Base-by-base conservation (phyloP, 2,888 invertebrate species). In the Erpobdella octoculata region DNA sequence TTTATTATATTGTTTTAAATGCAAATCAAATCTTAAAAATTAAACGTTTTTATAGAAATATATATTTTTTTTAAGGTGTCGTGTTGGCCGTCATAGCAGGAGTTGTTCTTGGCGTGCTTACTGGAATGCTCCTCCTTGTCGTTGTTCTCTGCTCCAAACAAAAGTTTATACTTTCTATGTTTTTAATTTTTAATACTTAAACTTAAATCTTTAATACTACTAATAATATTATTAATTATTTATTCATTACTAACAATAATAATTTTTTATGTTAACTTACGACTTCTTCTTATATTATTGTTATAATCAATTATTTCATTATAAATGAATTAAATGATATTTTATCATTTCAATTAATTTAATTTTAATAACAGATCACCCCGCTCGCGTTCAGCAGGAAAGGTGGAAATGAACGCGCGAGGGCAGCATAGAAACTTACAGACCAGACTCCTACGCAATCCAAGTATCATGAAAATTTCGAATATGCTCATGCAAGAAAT, bases 381-480 rank as follows among this genome's bases (percentile, higher is more conserved):
- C n/a, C n/a, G n/a, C n/a, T 6, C 15, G 53, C 21, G 28, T 25
- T 53, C 53, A 53, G 53, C 4, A 21, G 53, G 15, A 53, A 28
- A 53, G 28, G 8, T 28, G 28, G 28, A 53, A 53, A n/a, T n/a
- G n/a, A 53, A 28, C 8, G 15, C 21, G 53, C 21, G 28, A 53
- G 28, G 53, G n/a, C 21, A 28, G 53, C 53, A 53, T 25, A 53
- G 28, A 21, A 53, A 53, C 15, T 28, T 53, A 28, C 53, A 53
- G 21, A 53, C 53, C 6, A 53, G 53, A 53, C 12, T 53, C 53
- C 53, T 53, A 25, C 53, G 53, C 53, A 53, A 53, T 15, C 1
- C 53, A 8, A 53, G 53, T n/a, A 28, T 62, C 62, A 62, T 62
- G 62, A 62, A 35, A 62, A 28, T 53, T 53, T 53, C 53, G 28